Conservation (phyloP, 2,888 invertebrate genomes). For the Dasypolia templi region DNA sequence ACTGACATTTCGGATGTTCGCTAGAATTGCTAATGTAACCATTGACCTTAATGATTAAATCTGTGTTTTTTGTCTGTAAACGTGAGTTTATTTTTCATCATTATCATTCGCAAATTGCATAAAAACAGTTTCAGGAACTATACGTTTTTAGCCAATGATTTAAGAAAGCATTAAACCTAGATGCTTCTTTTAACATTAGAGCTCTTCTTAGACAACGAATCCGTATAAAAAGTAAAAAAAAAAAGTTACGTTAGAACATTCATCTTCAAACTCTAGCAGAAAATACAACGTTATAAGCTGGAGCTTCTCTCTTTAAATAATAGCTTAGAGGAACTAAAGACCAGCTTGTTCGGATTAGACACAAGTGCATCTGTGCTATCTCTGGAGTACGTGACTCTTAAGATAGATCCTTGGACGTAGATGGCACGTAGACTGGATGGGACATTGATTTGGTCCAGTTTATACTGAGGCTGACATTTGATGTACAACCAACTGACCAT, state of each 20-base stretch:
- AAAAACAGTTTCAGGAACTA: background rate
- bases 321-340: conserved; percentile 44
- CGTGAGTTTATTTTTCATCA: background rate
- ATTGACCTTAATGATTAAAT: conserved; percentile 50
- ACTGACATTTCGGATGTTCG: conserved; percentile 43
- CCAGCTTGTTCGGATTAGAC: conserved; percentile 54
- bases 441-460: conserved; percentile 33
- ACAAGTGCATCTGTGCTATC: conserved; percentile 54
- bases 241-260: conserved; percentile 3
- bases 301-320: conserved; percentile 39
- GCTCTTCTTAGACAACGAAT: background rate
- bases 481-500: background rate
- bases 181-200: background rate
- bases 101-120: background rate
- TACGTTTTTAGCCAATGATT: background rate
- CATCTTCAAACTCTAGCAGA: conserved; percentile 10
- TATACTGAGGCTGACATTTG: background rate
- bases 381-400: conserved; percentile 40
- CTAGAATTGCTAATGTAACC: conserved; percentile 49
- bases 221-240: background rate
- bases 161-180: too few relatives aligned
- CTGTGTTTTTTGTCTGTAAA: conserved; percentile 11
- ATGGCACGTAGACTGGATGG: conserved; percentile 8
- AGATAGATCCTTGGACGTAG: conserved; percentile 14
- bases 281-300: conserved; percentile 41